Evolutionary conservation across 2,888 invertebrate species (phyloP), one percentile per base, ranked within the genome.

Genomic region (Xanthia icteritia): DNA sequence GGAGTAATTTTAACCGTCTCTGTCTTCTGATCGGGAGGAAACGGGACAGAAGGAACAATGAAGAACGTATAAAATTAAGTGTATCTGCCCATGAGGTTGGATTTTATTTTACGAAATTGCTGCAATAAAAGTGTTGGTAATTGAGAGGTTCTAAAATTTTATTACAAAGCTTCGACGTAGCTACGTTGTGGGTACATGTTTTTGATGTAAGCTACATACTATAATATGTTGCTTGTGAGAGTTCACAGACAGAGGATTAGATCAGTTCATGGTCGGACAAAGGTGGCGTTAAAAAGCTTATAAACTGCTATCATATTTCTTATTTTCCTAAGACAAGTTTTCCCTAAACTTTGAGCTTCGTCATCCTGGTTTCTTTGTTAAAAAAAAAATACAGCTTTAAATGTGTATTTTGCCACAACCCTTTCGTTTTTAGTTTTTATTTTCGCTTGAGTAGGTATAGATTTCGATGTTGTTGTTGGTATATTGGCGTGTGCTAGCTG

Each of bases 81-180:
- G 95, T 94, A 94, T 93, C 94, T 93, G 93, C 92, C 93, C 92
- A 92, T 93, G 91, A 92, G 92, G 93, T 92, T 92, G 93, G 92
- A 93, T 94, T 95, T 94, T 94, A 94, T 95, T 94, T 94, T 93
- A 92, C 92, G 90, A 95, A 95, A 95, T 95, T 94, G 93, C 93
- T 89, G 92, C 94, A 93, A 94, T 95, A 95, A 94, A 95, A 93
- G 94, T 94, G 94, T 95, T 93, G 92, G 91, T 93, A 95, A 95
- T 95, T 94, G 95, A 95, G 95, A 93, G 94, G 93, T 95, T 92
- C 91, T 90, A 92, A 91, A 89, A 87, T 91, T 92, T 92, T 93
- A 93, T 93, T 93, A 93, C 89, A 85, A 86, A 85, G 86, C 84
- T 90, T 91, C 73, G 65, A 78, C 72, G 82, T 82, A 78, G 67